Evolutionary conservation across 53 echinoderm and acorn worm genomes (phyloP).

Genomic region (Hippasteria phrygiana): DNA sequence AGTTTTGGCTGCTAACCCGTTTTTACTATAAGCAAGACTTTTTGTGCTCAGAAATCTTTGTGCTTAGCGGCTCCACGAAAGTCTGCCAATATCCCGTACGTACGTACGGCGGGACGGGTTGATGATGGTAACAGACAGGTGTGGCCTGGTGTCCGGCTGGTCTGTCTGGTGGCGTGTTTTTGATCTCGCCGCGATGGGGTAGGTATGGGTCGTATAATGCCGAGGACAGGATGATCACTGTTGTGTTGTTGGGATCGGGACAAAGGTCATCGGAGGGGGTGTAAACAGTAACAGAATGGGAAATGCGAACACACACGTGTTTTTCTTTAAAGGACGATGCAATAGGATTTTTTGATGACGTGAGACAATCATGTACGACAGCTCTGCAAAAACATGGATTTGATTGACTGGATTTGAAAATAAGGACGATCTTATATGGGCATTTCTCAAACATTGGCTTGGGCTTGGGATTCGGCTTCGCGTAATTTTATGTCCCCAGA

Average conservation of each 20-base stretch:
- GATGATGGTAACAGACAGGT: constrained; percentile 4
- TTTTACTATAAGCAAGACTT: no score
- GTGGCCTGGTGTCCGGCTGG: background rate
- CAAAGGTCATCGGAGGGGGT: background rate
- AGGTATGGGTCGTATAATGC: background rate
- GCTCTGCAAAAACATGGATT: no score
- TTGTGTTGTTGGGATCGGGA: background rate
- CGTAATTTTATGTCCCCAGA: no score
- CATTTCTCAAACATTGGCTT: no score
- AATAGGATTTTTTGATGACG: no score
- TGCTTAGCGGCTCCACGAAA: background rate
- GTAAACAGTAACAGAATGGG: background rate
- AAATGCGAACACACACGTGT: background rate
- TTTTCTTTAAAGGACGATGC: background rate
- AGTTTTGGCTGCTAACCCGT: no score
- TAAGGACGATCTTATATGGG: no score
- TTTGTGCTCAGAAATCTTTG: no score
- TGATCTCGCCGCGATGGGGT: constrained; percentile 6
- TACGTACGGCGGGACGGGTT: background rate
- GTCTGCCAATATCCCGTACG: background rate
- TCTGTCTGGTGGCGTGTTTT: background rate
- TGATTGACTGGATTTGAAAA: no score
- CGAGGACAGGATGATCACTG: background rate
- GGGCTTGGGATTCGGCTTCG: no score
- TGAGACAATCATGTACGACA: no score